Base-by-base conservation (phyloP, 2,113 vertebrate genomes). In the Propithecus coquereli region DNA sequence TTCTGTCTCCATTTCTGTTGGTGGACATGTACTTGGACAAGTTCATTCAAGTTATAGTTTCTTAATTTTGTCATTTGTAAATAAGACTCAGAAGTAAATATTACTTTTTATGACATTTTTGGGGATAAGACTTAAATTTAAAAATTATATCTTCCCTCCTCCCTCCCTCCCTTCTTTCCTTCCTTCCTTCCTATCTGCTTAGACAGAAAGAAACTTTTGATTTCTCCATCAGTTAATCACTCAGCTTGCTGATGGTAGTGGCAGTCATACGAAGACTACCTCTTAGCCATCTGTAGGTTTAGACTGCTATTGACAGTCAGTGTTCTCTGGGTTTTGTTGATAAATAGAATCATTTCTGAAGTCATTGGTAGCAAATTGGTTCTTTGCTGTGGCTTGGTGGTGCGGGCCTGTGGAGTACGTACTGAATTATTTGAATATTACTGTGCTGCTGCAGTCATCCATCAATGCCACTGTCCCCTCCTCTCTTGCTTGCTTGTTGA, bases 321-420 rank as follows among this genome's bases (percentile, higher is more conserved):
- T 47, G 11, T 96, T 97, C 77, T 74, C 70, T 12, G 34, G 65
- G 30, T 54, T 94, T 84, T 95, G 76, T 94, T 74, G 96, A 92
- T 97, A 90, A 97, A 96, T 96, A 96, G 96, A 97, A 97, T 96
- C 83, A 91, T 97, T 97, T 97, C 84, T 93, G 89, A 97, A 97
- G 96, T 68, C 96, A 74, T 94, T 94, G 77, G 92, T 34, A 88
- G 76, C n/a, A 98, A 98, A 97, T 90, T 23, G 88, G 50, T 57
- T 96, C 43, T 97, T 93, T 90, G 76, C 73, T 57, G 76, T 30
- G 54, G 30, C 94, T 94, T 92, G 79, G 43, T 57, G 3, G 65
- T 17, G 2, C 45, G 2, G 25, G 16, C 65, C 85, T 82, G 9
- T 12, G 66, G 91, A 70, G 65, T 86, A 32, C 1, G 2, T 0